Evolutionary conservation across 92 coral and sea anemone species (phyloP).

Genomic region (Pocillopora grandis): DNA sequence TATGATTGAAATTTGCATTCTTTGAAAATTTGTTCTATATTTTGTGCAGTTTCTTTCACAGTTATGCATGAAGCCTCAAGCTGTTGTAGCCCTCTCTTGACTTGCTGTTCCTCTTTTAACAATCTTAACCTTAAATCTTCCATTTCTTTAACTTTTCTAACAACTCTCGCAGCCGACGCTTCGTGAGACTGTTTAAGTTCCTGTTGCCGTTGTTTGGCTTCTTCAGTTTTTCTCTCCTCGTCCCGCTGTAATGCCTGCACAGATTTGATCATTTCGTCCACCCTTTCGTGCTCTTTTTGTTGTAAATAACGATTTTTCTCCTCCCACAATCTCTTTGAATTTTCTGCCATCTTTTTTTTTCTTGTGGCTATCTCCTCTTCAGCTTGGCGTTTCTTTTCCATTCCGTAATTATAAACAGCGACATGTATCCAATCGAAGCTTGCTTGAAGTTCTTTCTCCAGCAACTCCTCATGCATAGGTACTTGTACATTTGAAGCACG

Average conservation of each 20-base stretch:
- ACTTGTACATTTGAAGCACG: not conserved
- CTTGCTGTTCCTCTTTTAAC: conserved; percentile 69
- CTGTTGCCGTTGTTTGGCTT: conserved; percentile 55
- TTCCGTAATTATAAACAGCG: conserved; percentile 42
- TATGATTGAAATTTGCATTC: conserved; percentile 46
- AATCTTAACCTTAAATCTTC: conserved; percentile 56
- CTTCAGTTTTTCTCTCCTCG: conserved; percentile 52
- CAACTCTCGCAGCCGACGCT: conserved; percentile 66
- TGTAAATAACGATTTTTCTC: conserved; percentile 52
- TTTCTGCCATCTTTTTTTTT: conserved; percentile 38
- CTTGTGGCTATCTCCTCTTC: conserved; percentile 37
- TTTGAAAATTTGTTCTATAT: conserved; percentile 52
- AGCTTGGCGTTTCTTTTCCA: conserved; percentile 53
- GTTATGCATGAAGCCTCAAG: conserved; percentile 44
- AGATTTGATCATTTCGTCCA: conserved; percentile 48
- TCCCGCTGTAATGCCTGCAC: conserved; percentile 60
- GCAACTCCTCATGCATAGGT: not conserved
- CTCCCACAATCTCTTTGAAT: conserved; percentile 43
- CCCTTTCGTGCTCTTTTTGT: conserved; percentile 49
- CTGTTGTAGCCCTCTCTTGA: conserved; percentile 50
- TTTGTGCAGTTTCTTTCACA: conserved; percentile 33
- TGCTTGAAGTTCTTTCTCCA: conserved; percentile 25
- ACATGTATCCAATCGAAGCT: conserved; percentile 47
- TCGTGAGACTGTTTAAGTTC: conserved; percentile 63
- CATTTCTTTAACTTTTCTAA: conserved; percentile 66